Conservation (phyloP, 2,888 invertebrate species). For the Tetranychus truncatus region DNA sequence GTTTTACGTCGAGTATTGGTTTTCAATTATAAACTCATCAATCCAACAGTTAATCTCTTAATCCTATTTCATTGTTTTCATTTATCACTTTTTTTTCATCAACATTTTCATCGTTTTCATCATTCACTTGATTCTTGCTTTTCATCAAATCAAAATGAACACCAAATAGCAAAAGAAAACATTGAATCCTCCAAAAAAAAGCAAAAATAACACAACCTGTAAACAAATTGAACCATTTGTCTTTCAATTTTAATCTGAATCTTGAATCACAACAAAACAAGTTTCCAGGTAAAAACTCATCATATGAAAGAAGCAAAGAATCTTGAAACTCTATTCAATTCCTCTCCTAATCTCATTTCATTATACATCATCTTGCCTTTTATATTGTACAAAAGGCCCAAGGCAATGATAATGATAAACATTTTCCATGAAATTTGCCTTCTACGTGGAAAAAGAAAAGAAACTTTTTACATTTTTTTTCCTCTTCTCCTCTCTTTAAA, state of each 20-base stretch:
- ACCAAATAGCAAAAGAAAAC: no score
- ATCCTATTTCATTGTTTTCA: conserved; percentile 1
- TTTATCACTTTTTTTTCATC: not conserved
- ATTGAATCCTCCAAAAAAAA: no score
- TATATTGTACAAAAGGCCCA: not conserved
- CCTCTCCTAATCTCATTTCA: not conserved
- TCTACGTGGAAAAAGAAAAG: not conserved
- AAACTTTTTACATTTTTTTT: not conserved
- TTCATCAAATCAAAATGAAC: no score
- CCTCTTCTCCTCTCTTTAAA: not conserved
- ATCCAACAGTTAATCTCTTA: not conserved
- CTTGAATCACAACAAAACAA: not conserved
- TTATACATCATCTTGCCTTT: not conserved
- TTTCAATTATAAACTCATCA: not conserved
- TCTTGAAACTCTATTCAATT: not conserved
- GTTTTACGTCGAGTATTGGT: not conserved
- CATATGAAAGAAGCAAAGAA: not conserved
- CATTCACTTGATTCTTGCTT: not conserved
- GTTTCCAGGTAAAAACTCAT: not conserved
- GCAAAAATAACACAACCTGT: no score
- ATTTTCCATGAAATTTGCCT: not conserved
- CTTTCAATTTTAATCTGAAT: no score
- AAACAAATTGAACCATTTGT: no score
- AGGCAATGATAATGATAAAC: not conserved
- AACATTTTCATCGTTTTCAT: not conserved